Evolutionary conservation across 1,140 invertebrate species (phyloP), one percentile per base, ranked within the genome.

Genomic region (Drosophila virilis): DNA sequence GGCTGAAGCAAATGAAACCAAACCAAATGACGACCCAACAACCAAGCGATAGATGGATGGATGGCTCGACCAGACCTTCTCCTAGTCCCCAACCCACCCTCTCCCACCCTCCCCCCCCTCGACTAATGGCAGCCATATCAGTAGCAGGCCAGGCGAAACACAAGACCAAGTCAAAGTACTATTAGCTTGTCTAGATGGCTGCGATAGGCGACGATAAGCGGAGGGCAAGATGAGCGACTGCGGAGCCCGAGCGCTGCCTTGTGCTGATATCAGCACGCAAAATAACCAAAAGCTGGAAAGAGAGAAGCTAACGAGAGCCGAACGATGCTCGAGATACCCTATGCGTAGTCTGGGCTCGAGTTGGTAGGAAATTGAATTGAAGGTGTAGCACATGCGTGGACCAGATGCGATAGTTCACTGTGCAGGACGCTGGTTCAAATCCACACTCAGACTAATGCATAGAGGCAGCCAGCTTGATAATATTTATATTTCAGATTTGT

Each of bases 31-130:
- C 69, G 69, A 51, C 59, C 59, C 70, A 35, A 60, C 70, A 35
- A 60, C 64, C 38, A 46, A 73, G 46, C 70, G 76, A 86, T 88
- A 74, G 82, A 88, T 85, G 75, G 22, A 22, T 22, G 22, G 82
- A 77, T 79, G 74, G 64, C 54, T 77, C 55, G 69, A 67, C 72
- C 66, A 37, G 59, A 15, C 13, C 35, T 10, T 8, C 15, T 12
- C 17, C 35, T 52, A 46, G n/a, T 35, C 28, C 42, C 35, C 51
- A 8, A 7, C n/a, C 40, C 1, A 33, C 13, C 17, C 12, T 17
- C 40, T 13, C 12, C 9, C 7, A 0, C 17, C 13, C 10, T n/a
- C 3, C n/a, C 9, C 50, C 7, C 35, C 17, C 13, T 8, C 40
- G 42, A 22, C 57, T 75, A 71, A 75, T 75, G 67, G 59, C 60